phyloP scores from a whole-genome alignment of 1,140 invertebrate species.

The Drosophila malerkotliana region DNA sequence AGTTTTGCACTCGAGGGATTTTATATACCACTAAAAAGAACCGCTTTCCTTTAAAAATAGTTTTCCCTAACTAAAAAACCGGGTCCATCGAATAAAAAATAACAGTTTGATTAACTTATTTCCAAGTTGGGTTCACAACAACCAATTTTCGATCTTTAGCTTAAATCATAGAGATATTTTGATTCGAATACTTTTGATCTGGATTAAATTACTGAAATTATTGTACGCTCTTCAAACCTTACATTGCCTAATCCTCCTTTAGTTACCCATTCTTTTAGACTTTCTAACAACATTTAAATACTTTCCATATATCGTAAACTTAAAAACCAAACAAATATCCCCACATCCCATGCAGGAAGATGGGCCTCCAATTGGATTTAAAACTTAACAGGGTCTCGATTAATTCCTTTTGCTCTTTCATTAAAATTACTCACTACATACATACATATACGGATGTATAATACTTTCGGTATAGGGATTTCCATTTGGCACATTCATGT shows the following conservation, averaged over 20 bases:
- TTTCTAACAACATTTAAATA: conserved; percentile 64
- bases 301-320: conserved; percentile 27
- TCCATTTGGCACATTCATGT: conserved; percentile 67
- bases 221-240: conserved; percentile 51
- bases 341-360: conserved; percentile 4
- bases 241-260: conserved; percentile 12
- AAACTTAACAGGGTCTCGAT: conserved; percentile 70
- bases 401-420: conserved; percentile 29
- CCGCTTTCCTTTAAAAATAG: conserved; percentile 26
- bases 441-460: conserved; percentile 24
- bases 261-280: conserved; percentile 6
- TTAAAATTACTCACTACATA: conserved; percentile 9
- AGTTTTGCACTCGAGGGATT: conserved; percentile 55
- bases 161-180: conserved; percentile 61
- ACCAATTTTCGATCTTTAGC: conserved; percentile 47
- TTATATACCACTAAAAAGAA: neutral
- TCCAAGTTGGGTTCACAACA: conserved; percentile 30
- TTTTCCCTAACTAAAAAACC: conserved; percentile 59
- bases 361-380: conserved; percentile 34
- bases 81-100: conserved; percentile 17
- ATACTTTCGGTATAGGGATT: conserved; percentile 27
- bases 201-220: conserved; percentile 64
- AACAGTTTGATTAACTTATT: conserved; percentile 3
- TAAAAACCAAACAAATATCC: conserved; percentile 26
- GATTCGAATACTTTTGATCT: conserved; percentile 75